These are phyloP conservation scores for Malaclemys terrapin DNA, from an alignment of 2,113 vertebrate species.

Conservation along the genomic window DNA sequence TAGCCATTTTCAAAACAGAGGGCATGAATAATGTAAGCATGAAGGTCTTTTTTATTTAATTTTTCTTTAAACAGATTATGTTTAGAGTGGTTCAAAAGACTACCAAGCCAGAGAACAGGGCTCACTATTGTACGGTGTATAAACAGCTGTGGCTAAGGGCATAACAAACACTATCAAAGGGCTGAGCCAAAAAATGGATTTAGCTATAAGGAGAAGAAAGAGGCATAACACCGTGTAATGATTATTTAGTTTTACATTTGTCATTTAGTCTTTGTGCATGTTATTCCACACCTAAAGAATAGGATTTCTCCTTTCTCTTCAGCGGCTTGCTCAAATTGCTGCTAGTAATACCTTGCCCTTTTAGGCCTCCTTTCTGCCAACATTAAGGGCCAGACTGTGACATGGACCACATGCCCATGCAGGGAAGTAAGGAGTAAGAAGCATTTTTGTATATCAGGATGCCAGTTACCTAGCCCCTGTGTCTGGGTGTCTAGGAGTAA, in stretches of 20 bases:
- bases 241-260: slow-evolving; percentile 30
- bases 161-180: slow-evolving; percentile 57
- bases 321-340: background rate
- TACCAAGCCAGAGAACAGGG: slow-evolving; percentile 44
- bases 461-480: background rate
- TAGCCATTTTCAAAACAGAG: slow-evolving; percentile 63
- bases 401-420: background rate
- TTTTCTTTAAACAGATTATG: slow-evolving; percentile 62
- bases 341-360: background rate
- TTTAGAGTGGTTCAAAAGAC: slow-evolving; percentile 59
- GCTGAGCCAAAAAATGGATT: slow-evolving; percentile 57
- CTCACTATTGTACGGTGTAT: slow-evolving; percentile 50
- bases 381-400: background rate
- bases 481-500: background rate
- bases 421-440: background rate
- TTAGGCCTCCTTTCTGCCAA: background rate
- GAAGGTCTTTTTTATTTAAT: slow-evolving; percentile 40
- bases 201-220: slow-evolving; percentile 41
- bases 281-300: background rate
- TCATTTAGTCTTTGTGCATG: slow-evolving; percentile 21
- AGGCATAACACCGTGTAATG: slow-evolving; percentile 22
- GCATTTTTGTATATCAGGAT: background rate
- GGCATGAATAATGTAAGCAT: slow-evolving; percentile 60
- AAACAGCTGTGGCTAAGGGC: slow-evolving; percentile 65
- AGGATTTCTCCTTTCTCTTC: background rate